Base-by-base conservation (phyloP, 2,113 vertebrate species). In the Aspidoscelis tigris region DNA sequence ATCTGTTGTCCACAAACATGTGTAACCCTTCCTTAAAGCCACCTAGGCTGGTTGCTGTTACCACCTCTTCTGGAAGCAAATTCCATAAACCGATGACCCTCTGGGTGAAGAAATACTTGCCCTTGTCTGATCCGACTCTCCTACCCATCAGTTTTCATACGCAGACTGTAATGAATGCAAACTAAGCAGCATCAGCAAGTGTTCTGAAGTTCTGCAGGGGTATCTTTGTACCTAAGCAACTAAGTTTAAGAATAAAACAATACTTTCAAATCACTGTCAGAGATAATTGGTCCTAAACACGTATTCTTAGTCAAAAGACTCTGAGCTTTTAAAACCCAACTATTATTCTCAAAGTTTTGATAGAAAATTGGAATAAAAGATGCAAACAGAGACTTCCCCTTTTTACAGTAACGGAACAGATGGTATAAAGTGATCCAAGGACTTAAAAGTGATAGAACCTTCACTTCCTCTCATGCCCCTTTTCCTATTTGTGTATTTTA, bases 401-500 rank as follows among this genome's bases (percentile, higher is more conserved):
- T 18, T 47, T 18, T 68, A 26, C 24, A 68, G 74, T 58, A 5
- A 61, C 39, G 7, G 84, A 84, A 68, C 86, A 90, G 84, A 84
- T 93, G 89, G 80, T 75, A 16, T 73, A 66, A 89, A 66, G 21
- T 78, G 58, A 26, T 55, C n/a, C 21, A 1, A 10, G 24, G 43
- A 74, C 76, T 69, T 76, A 47, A 79, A 84, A 55, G 53, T 76
- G 55, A 58, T 53, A 74, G 44, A 70, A 24, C 47, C 87, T 53
- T 43, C 33, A 84, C 82, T 58, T 78, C 10, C 76, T 86, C 77
- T 73, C 85, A 39, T 33, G 2, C 1, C 8, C 11, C 82, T 72
- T 68, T 83, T 81, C 73, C 24, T 39, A 1, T 41, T 76, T 55
- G 71, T 83, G 73, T 91, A 24, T 72, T 64, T 71, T 41, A 94